These are phyloP conservation scores for Oncorhynchus gorbuscha DNA, from an alignment of 2,113 vertebrate species.

Conservation along the genomic window DNA sequence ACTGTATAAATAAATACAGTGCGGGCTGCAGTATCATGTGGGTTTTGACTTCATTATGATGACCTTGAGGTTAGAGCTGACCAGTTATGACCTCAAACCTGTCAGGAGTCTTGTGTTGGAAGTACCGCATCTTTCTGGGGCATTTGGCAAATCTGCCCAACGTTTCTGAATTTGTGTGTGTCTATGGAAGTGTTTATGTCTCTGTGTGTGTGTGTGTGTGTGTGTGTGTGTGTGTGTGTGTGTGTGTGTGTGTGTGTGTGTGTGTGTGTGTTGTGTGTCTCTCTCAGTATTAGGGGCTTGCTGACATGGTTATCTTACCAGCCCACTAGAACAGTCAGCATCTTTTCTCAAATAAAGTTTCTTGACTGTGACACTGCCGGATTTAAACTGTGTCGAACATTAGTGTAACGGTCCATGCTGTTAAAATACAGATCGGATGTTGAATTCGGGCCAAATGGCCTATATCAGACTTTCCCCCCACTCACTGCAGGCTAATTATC, in stretches of 20 bases:
- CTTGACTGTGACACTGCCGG: slow-evolving; percentile 59
- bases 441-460: slow-evolving; percentile 66
- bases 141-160: slow-evolving; percentile 43
- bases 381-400: slow-evolving; percentile 68
- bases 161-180: slow-evolving; percentile 14
- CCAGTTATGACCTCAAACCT: slow-evolving; percentile 60
- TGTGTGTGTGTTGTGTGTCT: neutral
- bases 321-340: slow-evolving; percentile 59
- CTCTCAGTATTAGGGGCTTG: slow-evolving; percentile 11
- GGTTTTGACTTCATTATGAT: neutral
- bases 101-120: slow-evolving; percentile 51
- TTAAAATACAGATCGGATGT: slow-evolving; percentile 67
- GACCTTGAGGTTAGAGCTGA: slow-evolving; percentile 20
- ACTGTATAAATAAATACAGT: too few species aligned
- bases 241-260: neutral
- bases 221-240: neutral
- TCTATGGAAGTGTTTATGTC: slow-evolving; percentile 17
- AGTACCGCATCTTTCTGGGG: slow-evolving; percentile 20
- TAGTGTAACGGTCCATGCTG: slow-evolving; percentile 62
- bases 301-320: slow-evolving; percentile 62
- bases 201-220: slow-evolving; percentile 4
- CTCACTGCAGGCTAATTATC: slow-evolving; percentile 74
- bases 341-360: slow-evolving; percentile 65
- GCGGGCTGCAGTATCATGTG: neutral
- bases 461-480: slow-evolving; percentile 66